Base-by-base conservation (phyloP, 2,888 invertebrate genomes). In the Harmothoe impar region DNA sequence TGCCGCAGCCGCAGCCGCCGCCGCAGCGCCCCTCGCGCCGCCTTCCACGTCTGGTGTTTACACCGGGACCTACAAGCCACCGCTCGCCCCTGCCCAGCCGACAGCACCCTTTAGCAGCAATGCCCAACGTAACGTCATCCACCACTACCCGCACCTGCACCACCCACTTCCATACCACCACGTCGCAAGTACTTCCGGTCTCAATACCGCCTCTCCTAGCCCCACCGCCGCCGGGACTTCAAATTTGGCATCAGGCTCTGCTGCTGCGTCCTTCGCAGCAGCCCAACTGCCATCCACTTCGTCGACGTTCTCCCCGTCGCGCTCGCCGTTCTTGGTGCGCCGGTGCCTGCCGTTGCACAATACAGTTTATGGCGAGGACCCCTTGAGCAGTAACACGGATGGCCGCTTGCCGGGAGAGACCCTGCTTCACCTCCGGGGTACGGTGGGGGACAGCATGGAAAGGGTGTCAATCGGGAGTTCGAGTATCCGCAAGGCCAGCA, bases 381-480 rank as follows among this genome's bases (percentile, higher is more conserved):
- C 86, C 0, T 54, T 86, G 86, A 56, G 25, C 56, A 31, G 29
- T n/a, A 86, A 51, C 54, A 52, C 86, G 54, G 86, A 86, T 86
- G 86, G 86, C 86, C 86, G 56, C n/a, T 54, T 56, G 20, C 86
- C 86, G 29, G 86, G 52, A 15, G 86, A 86, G 54, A 25, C 86
- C n/a, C 86, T 52, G 17, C 52, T 86, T 3, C 86, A 56, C 56
- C 86, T 52, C 56, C 20, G 86, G 52, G 86, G 86, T 29, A 52
- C 86, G 17, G 86, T 86, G 25, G 86, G 86, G 25, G 86, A 86
- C 54, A 86, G 86, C 56, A 86, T 86, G 86, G 86, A 86, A 31
- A 86, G 86, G 86, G 86, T 86, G 23, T 86, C 86, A 17, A 86
- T 86, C 25, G 86, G 86, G 25, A 84, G 84, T 20, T 25, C n/a